Evolutionary conservation across 2,113 vertebrate species (phyloP).

Genomic region (Xerus inauris): DNA sequence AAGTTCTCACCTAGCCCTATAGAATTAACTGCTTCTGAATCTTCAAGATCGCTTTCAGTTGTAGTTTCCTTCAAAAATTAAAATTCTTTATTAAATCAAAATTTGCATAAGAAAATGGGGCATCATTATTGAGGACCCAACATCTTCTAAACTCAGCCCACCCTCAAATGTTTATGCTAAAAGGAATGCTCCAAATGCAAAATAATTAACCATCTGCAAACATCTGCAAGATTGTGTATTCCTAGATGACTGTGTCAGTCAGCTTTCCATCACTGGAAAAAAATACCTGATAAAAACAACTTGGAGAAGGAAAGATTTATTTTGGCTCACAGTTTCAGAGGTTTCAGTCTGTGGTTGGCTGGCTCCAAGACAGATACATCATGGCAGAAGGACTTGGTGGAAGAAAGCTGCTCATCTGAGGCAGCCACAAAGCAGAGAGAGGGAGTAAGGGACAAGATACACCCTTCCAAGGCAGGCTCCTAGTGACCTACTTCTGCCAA

Average conservation of each 20-base stretch:
- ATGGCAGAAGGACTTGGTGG: neutral
- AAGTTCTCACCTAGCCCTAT: conserved; percentile 26
- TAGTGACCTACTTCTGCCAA: no score
- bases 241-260: neutral
- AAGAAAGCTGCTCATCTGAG: neutral
- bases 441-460: no score
- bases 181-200: neutral
- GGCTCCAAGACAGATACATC: neutral
- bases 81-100: conserved; percentile 44
- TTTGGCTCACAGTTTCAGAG: neutral
- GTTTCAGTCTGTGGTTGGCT: no score
- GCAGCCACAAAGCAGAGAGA: neutral
- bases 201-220: neutral
- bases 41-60: neutral
- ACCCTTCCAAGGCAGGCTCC: no score
- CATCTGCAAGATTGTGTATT: neutral
- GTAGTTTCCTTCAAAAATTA: conserved; percentile 55
- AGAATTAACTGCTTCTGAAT: neutral
- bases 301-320: neutral
- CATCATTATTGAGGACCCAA: neutral
- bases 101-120: neutral
- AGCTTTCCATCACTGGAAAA: neutral
- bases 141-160: conserved; percentile 15
- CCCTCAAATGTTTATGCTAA: neutral
- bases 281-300: neutral